Conservation (phyloP, 2,113 vertebrate genomes). For the Catharus minimus region DNA sequence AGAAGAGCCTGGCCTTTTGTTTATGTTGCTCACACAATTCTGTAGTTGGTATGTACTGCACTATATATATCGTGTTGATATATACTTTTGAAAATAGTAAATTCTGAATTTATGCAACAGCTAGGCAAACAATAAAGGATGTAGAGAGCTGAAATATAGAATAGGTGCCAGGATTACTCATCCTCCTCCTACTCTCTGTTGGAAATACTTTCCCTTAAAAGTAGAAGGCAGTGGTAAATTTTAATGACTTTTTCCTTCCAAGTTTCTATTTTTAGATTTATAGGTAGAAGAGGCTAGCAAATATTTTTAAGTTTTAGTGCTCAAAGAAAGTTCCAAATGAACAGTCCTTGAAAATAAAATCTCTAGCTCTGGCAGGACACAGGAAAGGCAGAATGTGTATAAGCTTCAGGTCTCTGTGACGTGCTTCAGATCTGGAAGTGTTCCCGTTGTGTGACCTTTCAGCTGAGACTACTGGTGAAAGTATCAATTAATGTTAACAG, state of each 20-base stretch:
- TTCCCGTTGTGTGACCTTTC: background rate
- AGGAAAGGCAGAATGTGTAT: background rate
- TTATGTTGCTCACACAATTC: background rate
- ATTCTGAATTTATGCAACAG: constrained; percentile 25
- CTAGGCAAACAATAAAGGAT: constrained; percentile 11
- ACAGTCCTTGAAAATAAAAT: background rate
- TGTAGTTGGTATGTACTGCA: background rate
- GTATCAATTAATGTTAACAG: background rate
- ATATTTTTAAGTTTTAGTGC: constrained; percentile 3
- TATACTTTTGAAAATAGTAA: constrained; percentile 24
- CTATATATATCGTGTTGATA: background rate
- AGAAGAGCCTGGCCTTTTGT: background rate
- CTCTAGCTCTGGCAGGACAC: background rate
- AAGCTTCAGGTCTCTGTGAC: background rate
- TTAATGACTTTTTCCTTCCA: background rate
- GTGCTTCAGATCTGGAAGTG: background rate
- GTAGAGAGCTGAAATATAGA: constrained; percentile 11
- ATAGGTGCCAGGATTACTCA: constrained; percentile 39
- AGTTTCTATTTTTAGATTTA: constrained; percentile 22
- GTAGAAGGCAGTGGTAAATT: background rate
- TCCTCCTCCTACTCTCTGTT: background rate
- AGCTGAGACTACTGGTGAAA: background rate
- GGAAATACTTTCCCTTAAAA: background rate
- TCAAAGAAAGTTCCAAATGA: background rate
- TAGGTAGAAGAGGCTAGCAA: background rate